Evolutionary conservation across 2,797 vertebrate genomes (phyloP).

Genomic region (Fundulus diaphanus): DNA sequence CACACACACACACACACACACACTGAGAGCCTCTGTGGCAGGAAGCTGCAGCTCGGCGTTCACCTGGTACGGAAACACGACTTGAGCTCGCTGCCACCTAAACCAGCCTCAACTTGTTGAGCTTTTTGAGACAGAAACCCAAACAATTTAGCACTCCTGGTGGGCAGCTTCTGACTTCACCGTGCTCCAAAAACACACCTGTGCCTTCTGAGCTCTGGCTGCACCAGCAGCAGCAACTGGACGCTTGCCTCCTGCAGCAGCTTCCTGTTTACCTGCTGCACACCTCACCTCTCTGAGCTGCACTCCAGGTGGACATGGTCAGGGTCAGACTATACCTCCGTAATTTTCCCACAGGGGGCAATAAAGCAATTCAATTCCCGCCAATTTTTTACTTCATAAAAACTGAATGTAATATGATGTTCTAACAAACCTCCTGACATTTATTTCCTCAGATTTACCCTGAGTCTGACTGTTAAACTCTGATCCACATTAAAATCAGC

Average conservation of each 20-base stretch:
- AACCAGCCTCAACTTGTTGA: constrained; percentile 58
- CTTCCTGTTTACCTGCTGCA: constrained; percentile 18
- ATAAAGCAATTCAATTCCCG: neutral
- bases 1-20: constrained; percentile 24
- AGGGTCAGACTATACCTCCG: neutral
- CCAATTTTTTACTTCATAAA: neutral
- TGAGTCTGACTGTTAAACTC: neutral
- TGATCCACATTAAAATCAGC: too few species aligned
- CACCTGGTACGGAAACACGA: constrained; percentile 54
- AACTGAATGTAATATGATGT: neutral
- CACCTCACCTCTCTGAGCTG: neutral
- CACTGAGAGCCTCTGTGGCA: constrained; percentile 9
- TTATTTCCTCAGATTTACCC: neutral
- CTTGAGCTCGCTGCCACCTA: constrained; percentile 46
- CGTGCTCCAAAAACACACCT: constrained; percentile 58
- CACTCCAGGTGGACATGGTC: neutral
- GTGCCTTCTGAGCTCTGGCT: constrained; percentile 51
- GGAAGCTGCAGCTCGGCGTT: constrained; percentile 46
- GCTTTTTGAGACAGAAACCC: constrained; percentile 64
- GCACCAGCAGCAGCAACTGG: constrained; percentile 9
- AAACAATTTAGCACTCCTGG: constrained; percentile 56
- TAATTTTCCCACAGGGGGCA: too few species aligned
- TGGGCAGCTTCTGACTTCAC: constrained; percentile 42
- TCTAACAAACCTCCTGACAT: neutral
- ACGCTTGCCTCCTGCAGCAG: constrained; percentile 23